Base-by-base conservation (phyloP, 2,113 vertebrate genomes). In the Cromileptes altivelis region DNA sequence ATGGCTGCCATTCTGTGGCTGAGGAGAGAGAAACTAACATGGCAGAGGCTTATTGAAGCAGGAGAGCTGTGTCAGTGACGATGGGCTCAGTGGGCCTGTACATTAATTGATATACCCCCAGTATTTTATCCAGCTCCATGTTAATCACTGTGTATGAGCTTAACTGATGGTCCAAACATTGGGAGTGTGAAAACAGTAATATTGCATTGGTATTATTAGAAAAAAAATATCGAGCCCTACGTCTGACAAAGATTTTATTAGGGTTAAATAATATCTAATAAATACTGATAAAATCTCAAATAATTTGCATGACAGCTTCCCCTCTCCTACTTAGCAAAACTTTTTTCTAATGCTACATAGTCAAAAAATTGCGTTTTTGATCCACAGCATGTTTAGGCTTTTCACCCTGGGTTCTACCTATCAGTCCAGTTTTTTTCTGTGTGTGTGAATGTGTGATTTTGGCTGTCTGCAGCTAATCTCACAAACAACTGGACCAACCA, bases 1-100 rank as follows among this genome's bases (percentile, higher is more conserved):
- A 87, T 89, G 90, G 92, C 79, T 89, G 85, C 82, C 87, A 71
- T 88, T 91, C 82, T 88, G 83, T 33, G 12, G 85, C 68, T 25
- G 78, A 84, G 71, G 65, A 86, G 75, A 84, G 87, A 33, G 76
- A 86, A 91, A 81, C 85, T 55, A 88, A 85, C 90, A 87, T 89
- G 88, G 85, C 86, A 86, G 87, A 74, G 64, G 57, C 82, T 75
- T 70, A 63, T 15, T 70, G 78, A 68, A 55, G 75, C 69, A 40
- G 71, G 62, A 77, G 78, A 52, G 52, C 85, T 49, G 73, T 83
- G 85, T 68, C 47, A 33, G 62, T 15, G 82, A 85, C 57, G 75
- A 80, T 25, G 63, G 75, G 70, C 81, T 85, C 61, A 72, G 23
- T 53, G 53, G 85, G 63, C 45, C 37, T 42, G 37, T 88, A 86